Conservation (phyloP, 2,113 vertebrate genomes). For the Petrocephalus zakoni region DNA sequence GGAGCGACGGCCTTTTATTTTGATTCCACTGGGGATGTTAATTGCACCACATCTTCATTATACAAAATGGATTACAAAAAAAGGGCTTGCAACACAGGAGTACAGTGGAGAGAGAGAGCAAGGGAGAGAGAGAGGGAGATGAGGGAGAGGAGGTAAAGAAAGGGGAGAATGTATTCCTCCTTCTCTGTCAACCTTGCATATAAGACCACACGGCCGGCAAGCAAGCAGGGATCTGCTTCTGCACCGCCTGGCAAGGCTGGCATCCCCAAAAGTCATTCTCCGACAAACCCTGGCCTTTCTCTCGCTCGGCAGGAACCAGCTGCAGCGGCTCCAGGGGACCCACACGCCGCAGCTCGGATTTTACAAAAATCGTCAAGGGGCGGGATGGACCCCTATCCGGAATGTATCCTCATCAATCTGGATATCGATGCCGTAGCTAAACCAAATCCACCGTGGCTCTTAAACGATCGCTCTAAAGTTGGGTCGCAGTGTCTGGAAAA, state of each 20-base stretch:
- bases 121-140: conserved; percentile 35
- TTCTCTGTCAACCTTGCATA: conserved; percentile 64
- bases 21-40: conserved; percentile 74
- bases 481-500: conserved; percentile 51
- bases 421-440: conserved; percentile 60
- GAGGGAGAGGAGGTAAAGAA: conserved; percentile 32
- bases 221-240: conserved; percentile 65
- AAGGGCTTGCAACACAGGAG: conserved; percentile 50
- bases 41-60: conserved; percentile 84
- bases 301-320: conserved; percentile 49
- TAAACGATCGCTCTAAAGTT: conserved; percentile 45
- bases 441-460: conserved; percentile 49
- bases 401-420: conserved; percentile 62
- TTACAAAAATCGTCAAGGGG: conserved; percentile 54
- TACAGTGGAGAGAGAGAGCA: conserved; percentile 57
- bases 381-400: conserved; percentile 50
- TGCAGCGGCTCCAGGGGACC: conserved; percentile 54
- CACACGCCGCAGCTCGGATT: conserved; percentile 61
- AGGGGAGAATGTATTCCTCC: conserved; percentile 63
- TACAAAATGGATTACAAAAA: conserved; percentile 93
- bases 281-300: conserved; percentile 56
- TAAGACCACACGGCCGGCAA: conserved; percentile 67
- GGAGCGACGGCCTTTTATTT: conserved; percentile 81
- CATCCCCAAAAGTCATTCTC: conserved; percentile 56
- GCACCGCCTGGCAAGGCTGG: conserved; percentile 53